Percentiles rank a stretch among this genome's conserved stretches.
These are phyloP conservation scores for Tiliacea aurago DNA, from an alignment of 2,888 invertebrate genomes.

Conservation along the genomic window DNA sequence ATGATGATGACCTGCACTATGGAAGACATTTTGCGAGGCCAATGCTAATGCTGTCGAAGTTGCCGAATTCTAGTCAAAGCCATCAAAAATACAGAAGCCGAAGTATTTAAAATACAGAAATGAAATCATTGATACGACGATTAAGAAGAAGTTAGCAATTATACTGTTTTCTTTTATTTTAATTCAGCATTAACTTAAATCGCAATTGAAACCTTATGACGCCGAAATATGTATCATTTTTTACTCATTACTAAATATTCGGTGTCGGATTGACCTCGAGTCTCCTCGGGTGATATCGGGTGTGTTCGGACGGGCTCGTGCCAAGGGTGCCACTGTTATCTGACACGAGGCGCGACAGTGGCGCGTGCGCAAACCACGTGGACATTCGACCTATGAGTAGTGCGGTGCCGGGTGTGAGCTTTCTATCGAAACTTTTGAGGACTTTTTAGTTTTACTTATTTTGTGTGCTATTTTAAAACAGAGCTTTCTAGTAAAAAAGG, in stretches of 20 bases:
- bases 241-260: slow-evolving; percentile 42
- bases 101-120: no score
- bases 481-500: no score
- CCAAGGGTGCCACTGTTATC: slow-evolving; percentile 65
- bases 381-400: slow-evolving; percentile 66
- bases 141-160: not conserved
- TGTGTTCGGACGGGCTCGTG: slow-evolving; percentile 44
- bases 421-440: slow-evolving; percentile 33
- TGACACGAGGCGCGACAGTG: slow-evolving; percentile 69
- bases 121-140: no score
- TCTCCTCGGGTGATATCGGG: slow-evolving; percentile 54
- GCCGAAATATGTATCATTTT: slow-evolving; percentile 21
- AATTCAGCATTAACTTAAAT: not conserved
- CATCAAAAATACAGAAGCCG: no score
- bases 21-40: no score
- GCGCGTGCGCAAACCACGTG: slow-evolving; percentile 83
- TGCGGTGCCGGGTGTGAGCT: slow-evolving; percentile 54
- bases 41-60: no score
- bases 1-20: no score
- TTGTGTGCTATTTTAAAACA: not conserved
- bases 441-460: not conserved
- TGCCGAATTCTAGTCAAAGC: no score
- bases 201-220: not conserved
- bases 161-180: not conserved
- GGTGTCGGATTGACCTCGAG: slow-evolving; percentile 59